phyloP scores from a whole-genome alignment of 2,888 invertebrate genomes.

The Thymelicus sylvestris region DNA sequence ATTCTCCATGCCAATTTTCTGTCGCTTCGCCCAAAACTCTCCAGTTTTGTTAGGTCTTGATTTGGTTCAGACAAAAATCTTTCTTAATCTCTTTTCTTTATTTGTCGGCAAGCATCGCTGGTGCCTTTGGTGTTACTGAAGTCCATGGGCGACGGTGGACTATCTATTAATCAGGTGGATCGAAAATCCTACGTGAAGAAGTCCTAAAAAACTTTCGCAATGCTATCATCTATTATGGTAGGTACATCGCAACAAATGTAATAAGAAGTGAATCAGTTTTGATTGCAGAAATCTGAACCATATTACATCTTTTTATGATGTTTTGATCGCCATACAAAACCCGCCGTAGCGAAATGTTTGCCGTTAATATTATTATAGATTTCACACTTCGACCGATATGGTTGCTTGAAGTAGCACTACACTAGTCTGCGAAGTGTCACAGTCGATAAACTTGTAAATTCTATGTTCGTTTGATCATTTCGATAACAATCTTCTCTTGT shows the following conservation, averaged over 20 bases:
- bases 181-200: background rate
- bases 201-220: background rate
- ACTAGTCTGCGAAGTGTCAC: conserved; percentile 15
- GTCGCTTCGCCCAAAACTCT: too few relatives aligned
- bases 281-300: conserved; percentile 17
- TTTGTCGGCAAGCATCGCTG: too few relatives aligned
- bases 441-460: conserved; percentile 3
- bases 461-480: background rate
- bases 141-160: too few relatives aligned
- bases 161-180: too few relatives aligned
- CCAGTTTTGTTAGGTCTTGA: too few relatives aligned
- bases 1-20: too few relatives aligned
- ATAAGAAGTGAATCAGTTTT: conserved; percentile 7
- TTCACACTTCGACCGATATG: conserved; percentile 24
- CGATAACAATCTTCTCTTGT: background rate
- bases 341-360: conserved; percentile 31
- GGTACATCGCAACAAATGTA: background rate
- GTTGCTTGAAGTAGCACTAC: background rate
- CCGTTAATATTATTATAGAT: conserved; percentile 36
- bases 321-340: conserved; percentile 14
- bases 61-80: too few relatives aligned
- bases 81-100: too few relatives aligned
- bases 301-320: conserved; percentile 13
- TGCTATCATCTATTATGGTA: background rate
- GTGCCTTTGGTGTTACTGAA: too few relatives aligned